Evolutionary conservation across 23 tunicate genomes (phyloP), one percentile per base, ranked within the genome.

Genomic region (Phallusia fumigata): DNA sequence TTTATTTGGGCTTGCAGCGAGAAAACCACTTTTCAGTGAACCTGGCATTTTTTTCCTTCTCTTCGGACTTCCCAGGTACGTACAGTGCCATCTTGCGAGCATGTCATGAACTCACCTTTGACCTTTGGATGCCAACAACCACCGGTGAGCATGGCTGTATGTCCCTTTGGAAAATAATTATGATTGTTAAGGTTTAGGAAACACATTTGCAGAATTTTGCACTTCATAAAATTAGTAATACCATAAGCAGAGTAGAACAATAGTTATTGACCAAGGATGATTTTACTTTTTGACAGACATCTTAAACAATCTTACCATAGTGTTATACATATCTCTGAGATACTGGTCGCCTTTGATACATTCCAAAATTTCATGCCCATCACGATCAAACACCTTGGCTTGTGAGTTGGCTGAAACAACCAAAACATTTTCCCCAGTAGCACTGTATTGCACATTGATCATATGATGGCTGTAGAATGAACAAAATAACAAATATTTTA

Each of bases 291-390:
- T n/a, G n/a, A n/a, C n/a, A n/a, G n/a, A n/a, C n/a, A n/a, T n/a
- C n/a, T n/a, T n/a, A n/a, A n/a, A n/a, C n/a, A n/a, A 40, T 58
- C 69, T 85, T 85, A 85, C 91, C 0, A 82, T 81, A 35, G 99
- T 95, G 69, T 90, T 90, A 75, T 36, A 90, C 96, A 91, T 90
- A 64, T 96, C 99, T n/a, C 78, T 84, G 28, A 96, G 78, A 78
- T 96, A 96, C 69, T 90, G 95, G 65, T 96, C 99, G 28, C 99
- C 99, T 88, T 96, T 96, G 15, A 96, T 80, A 52, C 99, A 96
- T 45, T 91, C 92, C 36, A 88, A 78, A 19, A 91, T 80, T 45
- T 90, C 93, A 80, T 92, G 89, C 3, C 99, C 99, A 77, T 96
- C 99, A 51, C 99, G 87, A 52, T 96, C 95, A 53, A 78, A 96